Percentiles rank a stretch among this genome's conserved stretches.
These are phyloP conservation scores for Seriola dumerili DNA, from an alignment of 2,113 vertebrate genomes.

Conservation along the genomic window DNA sequence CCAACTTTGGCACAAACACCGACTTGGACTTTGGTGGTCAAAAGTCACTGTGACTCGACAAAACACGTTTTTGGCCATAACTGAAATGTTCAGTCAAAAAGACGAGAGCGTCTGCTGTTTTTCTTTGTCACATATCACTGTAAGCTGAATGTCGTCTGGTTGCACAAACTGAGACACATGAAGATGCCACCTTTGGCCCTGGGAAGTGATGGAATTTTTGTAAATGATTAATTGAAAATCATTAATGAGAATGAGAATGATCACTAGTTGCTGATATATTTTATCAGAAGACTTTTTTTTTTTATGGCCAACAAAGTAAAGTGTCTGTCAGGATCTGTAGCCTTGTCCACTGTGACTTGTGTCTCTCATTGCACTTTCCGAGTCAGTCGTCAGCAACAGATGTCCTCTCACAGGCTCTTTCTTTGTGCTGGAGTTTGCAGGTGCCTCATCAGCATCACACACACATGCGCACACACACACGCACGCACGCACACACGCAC, in stretches of 20 bases:
- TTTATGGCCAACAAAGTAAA: not conserved
- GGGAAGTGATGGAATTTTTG: not conserved
- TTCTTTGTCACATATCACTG: no score
- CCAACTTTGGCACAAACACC: no score
- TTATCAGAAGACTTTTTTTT: not conserved
- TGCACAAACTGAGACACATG: no score
- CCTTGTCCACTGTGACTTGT: not conserved
- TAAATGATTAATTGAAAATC: not conserved
- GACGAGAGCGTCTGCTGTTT: no score
- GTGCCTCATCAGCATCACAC: conserved; percentile 57
- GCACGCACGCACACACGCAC: conserved; percentile 9
- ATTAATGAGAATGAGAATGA: no score
- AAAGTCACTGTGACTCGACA: no score
- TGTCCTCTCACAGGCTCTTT: conserved; percentile 60
- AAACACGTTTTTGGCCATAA: no score
- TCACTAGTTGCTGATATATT: not conserved
- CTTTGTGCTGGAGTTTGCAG: conserved; percentile 66
- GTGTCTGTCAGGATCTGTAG: not conserved
- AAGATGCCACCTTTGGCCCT: no score
- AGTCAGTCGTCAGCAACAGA: conserved; percentile 46
- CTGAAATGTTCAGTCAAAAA: no score
- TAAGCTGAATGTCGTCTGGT: no score
- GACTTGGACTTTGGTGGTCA: no score
- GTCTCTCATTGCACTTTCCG: not conserved
- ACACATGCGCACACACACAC: conserved; percentile 4